Evolutionary conservation across 2,113 vertebrate species (phyloP).

Genomic region (Macquaria ambigua): DNA sequence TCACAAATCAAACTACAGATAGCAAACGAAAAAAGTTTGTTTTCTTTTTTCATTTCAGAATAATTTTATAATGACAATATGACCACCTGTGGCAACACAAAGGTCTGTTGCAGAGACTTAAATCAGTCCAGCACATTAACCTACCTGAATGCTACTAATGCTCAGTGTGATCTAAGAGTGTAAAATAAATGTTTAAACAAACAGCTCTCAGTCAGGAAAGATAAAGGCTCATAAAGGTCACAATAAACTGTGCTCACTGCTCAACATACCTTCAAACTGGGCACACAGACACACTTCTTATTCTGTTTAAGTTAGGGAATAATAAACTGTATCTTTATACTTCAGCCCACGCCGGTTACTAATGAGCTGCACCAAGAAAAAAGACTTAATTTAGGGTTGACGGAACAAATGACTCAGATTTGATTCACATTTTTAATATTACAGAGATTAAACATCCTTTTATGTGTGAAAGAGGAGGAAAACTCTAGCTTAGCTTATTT

Average conservation of each 20-base stretch:
- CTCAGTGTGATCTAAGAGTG: too few relatives aligned
- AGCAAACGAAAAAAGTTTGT: too few relatives aligned
- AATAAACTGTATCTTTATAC: neutral
- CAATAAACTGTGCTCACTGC: neutral
- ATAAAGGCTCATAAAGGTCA: too few relatives aligned
- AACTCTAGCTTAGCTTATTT: neutral
- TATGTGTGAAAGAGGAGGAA: neutral
- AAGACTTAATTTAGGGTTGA: neutral
- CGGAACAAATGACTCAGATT: neutral
- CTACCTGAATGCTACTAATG: too few relatives aligned
- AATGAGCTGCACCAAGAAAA: neutral
- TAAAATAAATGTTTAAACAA: too few relatives aligned
- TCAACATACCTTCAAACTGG: neutral
- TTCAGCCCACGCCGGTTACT: neutral
- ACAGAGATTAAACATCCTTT: slow-evolving; percentile 3
- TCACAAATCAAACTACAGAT: too few relatives aligned
- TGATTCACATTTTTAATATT: neutral
- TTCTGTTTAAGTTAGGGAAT: neutral
- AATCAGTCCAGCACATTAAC: too few relatives aligned
- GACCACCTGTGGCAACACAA: too few relatives aligned
- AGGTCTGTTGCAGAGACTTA: too few relatives aligned
- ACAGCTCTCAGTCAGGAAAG: too few relatives aligned
- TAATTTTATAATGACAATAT: too few relatives aligned
- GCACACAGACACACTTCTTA: neutral
- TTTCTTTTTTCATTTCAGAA: too few relatives aligned